Evolutionary conservation across 1,140 invertebrate genomes (phyloP), one percentile per base, ranked within the genome.

Genomic region (Drosophila sucinea): DNA sequence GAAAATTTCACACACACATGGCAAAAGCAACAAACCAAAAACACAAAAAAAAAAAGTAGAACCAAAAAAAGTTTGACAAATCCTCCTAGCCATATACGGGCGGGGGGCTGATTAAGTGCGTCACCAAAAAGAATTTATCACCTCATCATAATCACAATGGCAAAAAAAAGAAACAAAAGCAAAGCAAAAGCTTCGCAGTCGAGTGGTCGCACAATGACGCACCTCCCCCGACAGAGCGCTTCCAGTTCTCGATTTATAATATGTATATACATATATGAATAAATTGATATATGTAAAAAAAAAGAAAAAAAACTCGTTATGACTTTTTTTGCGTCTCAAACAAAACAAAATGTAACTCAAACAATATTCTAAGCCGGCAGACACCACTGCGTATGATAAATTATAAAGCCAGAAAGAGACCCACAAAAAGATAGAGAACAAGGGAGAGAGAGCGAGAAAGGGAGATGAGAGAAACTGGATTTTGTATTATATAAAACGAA

Each of bases 401-500:
- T 69, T 41, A 35, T 41, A 17, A 60, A 38, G 66, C 32, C 23
- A 41, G 60, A 8, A 17, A 30, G 7, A 32, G n/a, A 17, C 17
- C 17, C 17, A 10, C 35, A 41, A 3, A 40, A 4, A 33, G 38
- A 41, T 27, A 30, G 30, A 40, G 11, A 29, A 8, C n/a, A 1
- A 38, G 10, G 1, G 8, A 38, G 35, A 30, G 8, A 8, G 4
- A 10, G 8, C 10, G 7, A 54, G 10, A n/a, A 29, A 4, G 35
- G 11, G 35, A 11, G 29, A 35, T 35, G 64, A 38, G 35, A 38
- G 10, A 33, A 38, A 40, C 10, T 23, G 11, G 29, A 23, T 75
- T 71, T 77, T 78, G 78, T 81, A 81, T 86, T 84, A 85, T 81
- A 67, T 65, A 69, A 70, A 85, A 71, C 57, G 47, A 67, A 78